A percentile compares a stretch with the other conserved stretches of the same genome.
Evolutionary conservation across 2,113 vertebrate genomes (phyloP).

Genomic region (Atrichornis clamosus): DNA sequence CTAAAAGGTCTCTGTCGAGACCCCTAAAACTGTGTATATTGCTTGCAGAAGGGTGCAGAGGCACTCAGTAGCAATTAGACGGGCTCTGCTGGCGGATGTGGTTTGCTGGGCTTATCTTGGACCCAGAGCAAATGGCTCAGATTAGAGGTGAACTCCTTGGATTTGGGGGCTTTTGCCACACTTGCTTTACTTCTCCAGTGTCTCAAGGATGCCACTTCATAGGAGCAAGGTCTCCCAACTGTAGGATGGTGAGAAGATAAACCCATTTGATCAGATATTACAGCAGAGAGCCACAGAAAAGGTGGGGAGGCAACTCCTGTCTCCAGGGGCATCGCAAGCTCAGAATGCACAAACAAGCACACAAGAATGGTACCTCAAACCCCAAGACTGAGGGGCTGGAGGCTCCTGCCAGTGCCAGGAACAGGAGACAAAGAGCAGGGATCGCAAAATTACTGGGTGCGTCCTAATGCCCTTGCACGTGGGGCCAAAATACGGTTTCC

Average conservation of each 20-base stretch:
- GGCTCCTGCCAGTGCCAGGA: not conserved
- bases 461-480: not conserved
- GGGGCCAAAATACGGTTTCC: not conserved
- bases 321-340: not conserved
- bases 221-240: not conserved
- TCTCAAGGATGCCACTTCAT: not conserved
- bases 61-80: not conserved
- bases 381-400: not conserved
- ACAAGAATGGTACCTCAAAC: accelerated
- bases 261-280: not conserved
- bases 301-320: not conserved
- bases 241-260: not conserved
- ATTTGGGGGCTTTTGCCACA: not conserved
- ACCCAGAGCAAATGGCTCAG: not conserved
- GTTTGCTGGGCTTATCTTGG: not conserved
- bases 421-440: accelerated
- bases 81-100: not conserved
- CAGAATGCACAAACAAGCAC: accelerated
- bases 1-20: not conserved
- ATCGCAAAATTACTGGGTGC: accelerated
- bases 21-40: not conserved
- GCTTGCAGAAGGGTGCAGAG: not conserved
- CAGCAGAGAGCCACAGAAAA: not conserved
- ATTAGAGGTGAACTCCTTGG: not conserved
- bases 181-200: not conserved